These are phyloP conservation scores for Coregonus clupeaformis DNA, from an alignment of 2,113 vertebrate species.

Conservation along the genomic window DNA sequence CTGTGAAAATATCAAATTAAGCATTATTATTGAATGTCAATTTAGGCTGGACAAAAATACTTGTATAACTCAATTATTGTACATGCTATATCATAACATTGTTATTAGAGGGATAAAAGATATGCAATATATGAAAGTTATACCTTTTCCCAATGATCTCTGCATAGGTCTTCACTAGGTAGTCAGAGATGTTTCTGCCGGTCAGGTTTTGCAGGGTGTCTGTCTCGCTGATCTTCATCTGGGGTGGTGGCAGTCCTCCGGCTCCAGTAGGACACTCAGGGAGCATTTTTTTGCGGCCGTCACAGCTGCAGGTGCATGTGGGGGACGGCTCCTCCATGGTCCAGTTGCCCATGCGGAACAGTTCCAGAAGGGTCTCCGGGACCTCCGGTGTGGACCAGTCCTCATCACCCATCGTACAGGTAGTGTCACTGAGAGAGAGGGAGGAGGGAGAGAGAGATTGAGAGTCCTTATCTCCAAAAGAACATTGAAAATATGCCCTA, in stretches of 20 bases:
- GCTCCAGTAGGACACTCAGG: conserved; percentile 89
- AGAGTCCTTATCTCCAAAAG: neutral
- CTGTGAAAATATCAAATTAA: conserved; percentile 63
- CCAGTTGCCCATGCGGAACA: conserved; percentile 87
- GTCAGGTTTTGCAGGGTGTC: conserved; percentile 92
- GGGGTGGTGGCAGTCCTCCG: conserved; percentile 88
- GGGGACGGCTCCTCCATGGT: conserved; percentile 92
- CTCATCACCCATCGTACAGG: conserved; percentile 79
- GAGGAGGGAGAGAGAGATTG: no score
- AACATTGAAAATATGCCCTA: no score
- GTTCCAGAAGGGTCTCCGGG: conserved; percentile 73
- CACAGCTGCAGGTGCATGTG: conserved; percentile 83
- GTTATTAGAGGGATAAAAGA: neutral
- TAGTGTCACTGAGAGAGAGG: conserved; percentile 68
- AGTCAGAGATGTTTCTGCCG: conserved; percentile 92
- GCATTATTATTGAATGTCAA: neutral
- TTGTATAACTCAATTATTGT: no score
- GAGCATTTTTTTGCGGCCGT: conserved; percentile 90
- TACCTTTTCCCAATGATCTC: conserved; percentile 97
- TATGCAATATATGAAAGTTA: neutral
- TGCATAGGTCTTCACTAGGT: conserved; percentile 93
- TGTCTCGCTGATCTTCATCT: conserved; percentile 73
- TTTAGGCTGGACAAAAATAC: no score
- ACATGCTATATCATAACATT: no score
- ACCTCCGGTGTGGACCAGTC: conserved; percentile 78